Percentiles rank a stretch among this genome's conserved stretches.
These are phyloP conservation scores for Bucorvus abyssinicus DNA, from an alignment of 2,797 vertebrate species.

Conservation along the genomic window DNA sequence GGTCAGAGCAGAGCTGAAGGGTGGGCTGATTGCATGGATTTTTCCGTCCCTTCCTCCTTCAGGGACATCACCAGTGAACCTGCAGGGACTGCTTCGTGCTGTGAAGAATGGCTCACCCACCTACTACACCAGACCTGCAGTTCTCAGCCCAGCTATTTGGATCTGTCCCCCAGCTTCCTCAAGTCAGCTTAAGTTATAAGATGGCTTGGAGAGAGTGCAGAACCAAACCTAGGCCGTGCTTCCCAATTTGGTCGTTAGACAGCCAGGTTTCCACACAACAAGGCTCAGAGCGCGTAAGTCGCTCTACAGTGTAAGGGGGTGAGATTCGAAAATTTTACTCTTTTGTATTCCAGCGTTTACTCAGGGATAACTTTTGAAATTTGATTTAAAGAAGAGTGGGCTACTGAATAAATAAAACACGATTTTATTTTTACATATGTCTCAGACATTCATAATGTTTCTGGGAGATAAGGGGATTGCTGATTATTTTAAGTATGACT, in stretches of 20 bases:
- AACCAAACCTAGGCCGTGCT: not conserved
- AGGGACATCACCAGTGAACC: not conserved
- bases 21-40: not conserved
- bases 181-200: not conserved
- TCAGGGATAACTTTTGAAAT: not conserved
- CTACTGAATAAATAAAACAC: not conserved
- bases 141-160: not conserved
- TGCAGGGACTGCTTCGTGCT: not conserved
- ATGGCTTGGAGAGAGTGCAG: not conserved
- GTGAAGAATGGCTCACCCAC: not conserved
- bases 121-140: not conserved
- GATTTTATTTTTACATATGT: not conserved
- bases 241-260: not conserved
- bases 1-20: not conserved
- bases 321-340: not conserved
- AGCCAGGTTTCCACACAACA: not conserved
- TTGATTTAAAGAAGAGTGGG: not conserved
- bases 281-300: not conserved
- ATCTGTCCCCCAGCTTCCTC: not conserved
- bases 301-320: fast-evolving
- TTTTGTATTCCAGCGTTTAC: not conserved
- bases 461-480: not conserved
- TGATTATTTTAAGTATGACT: not conserved
- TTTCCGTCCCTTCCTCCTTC: not conserved
- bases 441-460: not conserved